A percentile compares a stretch with the other conserved stretches of the same genome.
Evolutionary conservation across 1,140 invertebrate species (phyloP).

Genomic region (Xylocopa sonorina): DNA sequence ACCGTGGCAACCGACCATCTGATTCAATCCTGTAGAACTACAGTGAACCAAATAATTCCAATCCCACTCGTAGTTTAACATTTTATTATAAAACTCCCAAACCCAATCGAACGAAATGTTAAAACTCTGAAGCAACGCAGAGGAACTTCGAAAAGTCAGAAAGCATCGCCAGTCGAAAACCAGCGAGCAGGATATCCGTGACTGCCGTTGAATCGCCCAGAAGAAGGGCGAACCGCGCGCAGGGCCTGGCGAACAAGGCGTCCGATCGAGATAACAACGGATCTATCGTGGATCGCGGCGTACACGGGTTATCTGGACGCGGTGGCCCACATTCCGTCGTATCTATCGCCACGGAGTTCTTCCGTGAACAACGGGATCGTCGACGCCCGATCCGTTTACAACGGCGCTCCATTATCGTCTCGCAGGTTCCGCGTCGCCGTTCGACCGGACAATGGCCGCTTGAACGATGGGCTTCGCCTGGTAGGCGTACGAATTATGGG

Average conservation of each 20-base stretch:
- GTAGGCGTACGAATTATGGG: background rate
- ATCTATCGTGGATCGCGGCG: conserved; percentile 27
- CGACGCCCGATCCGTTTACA: conserved; percentile 66
- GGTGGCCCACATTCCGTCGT: conserved; percentile 30
- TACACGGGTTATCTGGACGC: conserved; percentile 47
- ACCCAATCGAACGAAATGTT: too few relatives aligned
- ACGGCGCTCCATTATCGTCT: conserved; percentile 63
- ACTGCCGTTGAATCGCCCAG: background rate
- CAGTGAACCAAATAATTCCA: background rate
- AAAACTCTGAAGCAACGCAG: too few relatives aligned
- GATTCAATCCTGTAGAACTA: background rate
- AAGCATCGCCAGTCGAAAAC: background rate
- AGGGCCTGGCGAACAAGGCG: conserved; percentile 31
- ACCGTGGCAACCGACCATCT: conserved; percentile 2
- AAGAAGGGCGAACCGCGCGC: background rate
- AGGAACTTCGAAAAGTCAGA: background rate
- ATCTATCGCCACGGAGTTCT: conserved; percentile 46
- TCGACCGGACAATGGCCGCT: conserved; percentile 18
- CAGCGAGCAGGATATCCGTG: background rate
- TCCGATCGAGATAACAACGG: conserved; percentile 51
- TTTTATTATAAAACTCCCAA: background rate
- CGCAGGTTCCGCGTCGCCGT: conserved; percentile 33
- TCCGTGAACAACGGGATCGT: conserved; percentile 63
- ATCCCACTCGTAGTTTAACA: background rate
- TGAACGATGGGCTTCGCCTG: conserved; percentile 18